These are phyloP conservation scores for Dendropsophus ebraccatus DNA, from an alignment of 2,113 vertebrate species.

Conservation along the genomic window DNA sequence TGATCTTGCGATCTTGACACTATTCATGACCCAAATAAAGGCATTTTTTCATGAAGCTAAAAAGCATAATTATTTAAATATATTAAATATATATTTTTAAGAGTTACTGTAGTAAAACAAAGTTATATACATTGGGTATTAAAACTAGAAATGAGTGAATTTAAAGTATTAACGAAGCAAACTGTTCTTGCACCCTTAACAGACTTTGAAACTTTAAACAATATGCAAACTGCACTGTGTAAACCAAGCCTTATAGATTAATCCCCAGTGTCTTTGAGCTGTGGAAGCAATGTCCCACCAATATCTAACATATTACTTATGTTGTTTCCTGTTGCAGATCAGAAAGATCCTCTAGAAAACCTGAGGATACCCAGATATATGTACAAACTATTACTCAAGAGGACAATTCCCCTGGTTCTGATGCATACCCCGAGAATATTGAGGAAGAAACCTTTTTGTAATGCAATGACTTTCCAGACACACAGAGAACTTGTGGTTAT, in stretches of 20 bases:
- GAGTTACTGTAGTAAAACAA: too few species aligned
- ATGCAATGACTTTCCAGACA: not conserved
- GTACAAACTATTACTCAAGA: not conserved
- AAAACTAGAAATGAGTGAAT: too few species aligned
- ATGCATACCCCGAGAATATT: not conserved
- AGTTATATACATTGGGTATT: too few species aligned
- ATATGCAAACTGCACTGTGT: not conserved
- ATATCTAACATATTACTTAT: not conserved
- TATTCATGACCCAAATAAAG: too few species aligned
- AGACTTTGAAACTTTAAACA: too few species aligned
- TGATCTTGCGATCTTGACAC: too few species aligned
- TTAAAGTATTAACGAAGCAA: too few species aligned
- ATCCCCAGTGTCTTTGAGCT: not conserved
- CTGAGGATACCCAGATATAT: not conserved
- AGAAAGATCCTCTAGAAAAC: not conserved
- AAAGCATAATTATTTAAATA: too few species aligned
- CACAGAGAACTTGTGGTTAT: not conserved
- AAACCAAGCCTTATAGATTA: not conserved
- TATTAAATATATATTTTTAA: too few species aligned
- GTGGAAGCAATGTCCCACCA: too few species aligned
- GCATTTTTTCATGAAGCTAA: too few species aligned
- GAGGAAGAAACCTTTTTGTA: not conserved
- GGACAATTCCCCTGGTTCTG: not conserved
- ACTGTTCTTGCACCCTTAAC: too few species aligned
- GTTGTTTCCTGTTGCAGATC: not conserved